Percentiles rank a stretch among this genome's conserved stretches.
Evolutionary conservation across 2,888 invertebrate genomes (phyloP).

Genomic region (Thecophora atra): DNA sequence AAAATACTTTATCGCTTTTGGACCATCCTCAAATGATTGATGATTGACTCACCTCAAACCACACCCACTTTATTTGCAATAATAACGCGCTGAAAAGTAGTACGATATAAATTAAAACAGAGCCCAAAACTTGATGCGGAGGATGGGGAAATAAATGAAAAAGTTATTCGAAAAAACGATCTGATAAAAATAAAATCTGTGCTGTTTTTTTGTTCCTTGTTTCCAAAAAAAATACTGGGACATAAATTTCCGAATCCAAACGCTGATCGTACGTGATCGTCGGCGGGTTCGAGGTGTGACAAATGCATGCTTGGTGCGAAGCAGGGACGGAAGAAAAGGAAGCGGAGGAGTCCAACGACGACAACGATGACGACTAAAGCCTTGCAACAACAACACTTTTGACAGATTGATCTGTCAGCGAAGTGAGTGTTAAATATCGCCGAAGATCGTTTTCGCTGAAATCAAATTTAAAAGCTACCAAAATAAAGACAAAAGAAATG

Average conservation of each 20-base stretch:
- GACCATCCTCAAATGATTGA: too few relatives aligned
- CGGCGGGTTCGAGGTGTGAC: slow-evolving; percentile 8
- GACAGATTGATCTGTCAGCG: slow-evolving; percentile 36
- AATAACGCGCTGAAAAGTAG: neutral
- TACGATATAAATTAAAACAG: neutral
- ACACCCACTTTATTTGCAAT: neutral
- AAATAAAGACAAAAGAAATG: neutral
- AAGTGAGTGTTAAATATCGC: slow-evolving; percentile 31
- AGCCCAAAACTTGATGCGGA: neutral
- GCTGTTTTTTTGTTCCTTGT: neutral
- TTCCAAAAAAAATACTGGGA: neutral
- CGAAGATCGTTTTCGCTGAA: slow-evolving; percentile 36
- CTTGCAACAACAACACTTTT: neutral
- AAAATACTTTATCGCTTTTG: too few relatives aligned
- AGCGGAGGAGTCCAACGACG: neutral
- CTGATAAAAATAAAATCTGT: neutral
- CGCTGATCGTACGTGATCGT: slow-evolving; percentile 20
- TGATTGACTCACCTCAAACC: neutral
- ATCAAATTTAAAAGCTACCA: slow-evolving; percentile 26
- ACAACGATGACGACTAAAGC: neutral
- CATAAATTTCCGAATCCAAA: slow-evolving; percentile 14
- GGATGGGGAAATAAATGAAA: neutral
- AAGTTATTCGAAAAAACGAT: neutral
- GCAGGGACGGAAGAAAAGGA: neutral
- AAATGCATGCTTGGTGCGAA: neutral